Evolutionary conservation across 2,797 vertebrate species (phyloP).

Genomic region (Dendrocincla tyrannina): DNA sequence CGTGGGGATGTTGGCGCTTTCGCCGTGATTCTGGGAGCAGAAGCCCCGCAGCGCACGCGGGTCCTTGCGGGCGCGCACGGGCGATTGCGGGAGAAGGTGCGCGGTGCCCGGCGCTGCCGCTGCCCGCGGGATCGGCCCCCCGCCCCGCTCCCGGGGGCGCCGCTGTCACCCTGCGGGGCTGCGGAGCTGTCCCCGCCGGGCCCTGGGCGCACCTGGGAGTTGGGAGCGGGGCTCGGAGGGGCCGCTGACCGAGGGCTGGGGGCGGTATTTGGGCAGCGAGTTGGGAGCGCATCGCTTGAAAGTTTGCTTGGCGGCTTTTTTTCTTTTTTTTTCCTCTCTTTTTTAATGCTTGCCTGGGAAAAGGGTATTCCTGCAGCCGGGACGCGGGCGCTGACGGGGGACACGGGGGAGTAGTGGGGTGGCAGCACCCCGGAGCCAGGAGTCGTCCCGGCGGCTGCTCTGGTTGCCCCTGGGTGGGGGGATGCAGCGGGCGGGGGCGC

Average conservation of each 20-base stretch:
- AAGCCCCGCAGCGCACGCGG: neutral
- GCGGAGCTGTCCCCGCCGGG: neutral
- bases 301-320: neutral
- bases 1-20: neutral
- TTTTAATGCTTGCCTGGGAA: neutral
- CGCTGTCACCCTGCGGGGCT: neutral
- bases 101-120: neutral
- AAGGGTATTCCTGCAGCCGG: neutral
- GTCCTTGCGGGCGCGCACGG: neutral
- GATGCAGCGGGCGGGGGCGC: neutral
- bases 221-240: neutral
- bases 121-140: neutral
- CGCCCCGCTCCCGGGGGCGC: neutral
- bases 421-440: neutral
- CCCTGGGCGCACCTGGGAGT: neutral
- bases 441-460: neutral
- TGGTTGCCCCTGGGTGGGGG: neutral
- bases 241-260: neutral
- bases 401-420: neutral
- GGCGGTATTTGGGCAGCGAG: neutral
- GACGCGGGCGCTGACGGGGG: neutral
- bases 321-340: neutral
- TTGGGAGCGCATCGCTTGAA: constrained; percentile 26
- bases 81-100: neutral
- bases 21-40: neutral